Evolutionary conservation across 2,797 vertebrate species (phyloP).

Genomic region (Leuciscus waleckii): DNA sequence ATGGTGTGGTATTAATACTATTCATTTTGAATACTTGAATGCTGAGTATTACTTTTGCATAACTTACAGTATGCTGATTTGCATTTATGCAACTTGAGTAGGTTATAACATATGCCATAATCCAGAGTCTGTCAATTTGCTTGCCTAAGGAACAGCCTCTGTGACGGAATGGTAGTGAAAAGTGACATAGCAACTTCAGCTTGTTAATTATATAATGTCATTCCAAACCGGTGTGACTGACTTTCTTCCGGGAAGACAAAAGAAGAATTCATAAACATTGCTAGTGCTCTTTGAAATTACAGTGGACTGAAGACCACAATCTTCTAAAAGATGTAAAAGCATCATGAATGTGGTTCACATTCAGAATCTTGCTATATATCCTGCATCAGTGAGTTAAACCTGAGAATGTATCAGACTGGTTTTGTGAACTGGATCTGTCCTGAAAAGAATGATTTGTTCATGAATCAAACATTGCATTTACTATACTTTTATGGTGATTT

Average conservation of each 20-base stretch:
- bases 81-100: background rate
- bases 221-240: conserved; percentile 1
- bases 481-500: background rate
- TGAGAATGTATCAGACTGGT: background rate
- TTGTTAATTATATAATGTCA: background rate
- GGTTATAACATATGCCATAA: background rate
- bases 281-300: background rate
- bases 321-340: background rate
- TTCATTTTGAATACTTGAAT: background rate
- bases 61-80: background rate
- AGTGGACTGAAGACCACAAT: background rate
- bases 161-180: background rate
- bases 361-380: too few relatives aligned
- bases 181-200: background rate
- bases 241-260: conserved; percentile 5
- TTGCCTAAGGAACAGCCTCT: background rate
- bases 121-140: background rate
- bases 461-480: background rate
- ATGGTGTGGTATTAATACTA: background rate
- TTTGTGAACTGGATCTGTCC: background rate
- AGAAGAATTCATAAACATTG: background rate
- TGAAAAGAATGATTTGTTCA: background rate
- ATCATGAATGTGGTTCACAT: background rate
- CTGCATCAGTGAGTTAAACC: background rate
- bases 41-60: background rate